Evolutionary conservation across 2,888 invertebrate species (phyloP), one percentile per base, ranked within the genome.

Genomic region (Phortica magna): DNA sequence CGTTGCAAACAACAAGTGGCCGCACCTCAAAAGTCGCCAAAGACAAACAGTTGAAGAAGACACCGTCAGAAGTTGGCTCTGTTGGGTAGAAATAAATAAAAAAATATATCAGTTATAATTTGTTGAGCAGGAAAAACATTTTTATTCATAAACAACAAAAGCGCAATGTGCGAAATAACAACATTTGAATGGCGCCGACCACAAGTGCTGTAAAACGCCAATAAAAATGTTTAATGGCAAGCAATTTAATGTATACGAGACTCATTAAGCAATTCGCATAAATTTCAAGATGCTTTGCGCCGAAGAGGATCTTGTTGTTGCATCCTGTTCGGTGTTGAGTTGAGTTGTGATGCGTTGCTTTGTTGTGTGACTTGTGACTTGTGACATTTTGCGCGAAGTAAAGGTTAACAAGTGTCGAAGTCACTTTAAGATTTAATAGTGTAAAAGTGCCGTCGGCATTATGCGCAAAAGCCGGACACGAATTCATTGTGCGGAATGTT

Each of bases 21-120:
- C 85, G 88, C 85, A 87, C 85, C 85, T 89, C 72, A 81, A 85
- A 84, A 84, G 75, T 42, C 42, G n/a, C 42, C 67, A 67, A 39
- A 9, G 48, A 70, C 76, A 77, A 73, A 75, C 82, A 81, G 86
- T 77, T 83, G 89, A 89, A 85, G 85, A 85, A 84, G 89, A 88
- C 83, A 82, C 87, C 80, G 77, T 12, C 53, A 19, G 55, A 7
- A 19, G 22, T 14, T 31, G 7, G 14, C 39, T 22, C 3, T 41
- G 68, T 43, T 68, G 68, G 68, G 67, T 17, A 67, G 43, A 68
- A 68, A 19, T 0, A 59, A 43, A 1, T 42, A 42, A 43, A 7
- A 43, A 68, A 68, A n/a, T n/a, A n/a, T n/a, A n/a, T n/a, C n/a
- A n/a, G n/a, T 68, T 68, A 19, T 14, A 68, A 43, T 43, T 17